Base-by-base conservation (phyloP, 2,797 vertebrate species). In the Premnoplex brunnescens region DNA sequence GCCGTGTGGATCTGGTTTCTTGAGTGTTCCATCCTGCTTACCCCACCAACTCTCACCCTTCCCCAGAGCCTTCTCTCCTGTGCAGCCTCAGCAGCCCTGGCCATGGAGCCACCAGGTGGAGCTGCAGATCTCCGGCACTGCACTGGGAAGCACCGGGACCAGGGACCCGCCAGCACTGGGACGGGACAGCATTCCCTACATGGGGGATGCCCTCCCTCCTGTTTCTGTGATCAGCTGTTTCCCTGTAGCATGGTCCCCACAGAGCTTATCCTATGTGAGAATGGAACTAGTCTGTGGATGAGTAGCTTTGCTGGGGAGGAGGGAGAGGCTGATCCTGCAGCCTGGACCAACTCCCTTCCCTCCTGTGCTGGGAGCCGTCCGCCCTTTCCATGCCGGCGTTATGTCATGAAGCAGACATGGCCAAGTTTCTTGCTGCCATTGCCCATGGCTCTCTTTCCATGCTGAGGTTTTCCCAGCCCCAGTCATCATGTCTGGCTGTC, bases 401-500 rank as follows among this genome's bases (percentile, higher is more conserved):
- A 72, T 39, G 73, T 78, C 88, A 86, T 9, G 73, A 78, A 60
- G 79, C 23, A 56, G 55, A 64, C 6, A 21, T 0, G 24, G 89
- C 89, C 89, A 75, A 90, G 20, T 72, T 89, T 86, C 54, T 58
- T 60, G 36, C 69, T 89, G 75, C 68, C 27, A 3, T 68, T 80
- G 76, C 82, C 89, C 6, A 0, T 13, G 77, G 82, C 23, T 26
- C 46, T 91, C 27, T 88, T 91, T 90, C 85, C 76, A 28, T 59
- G 73, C 82, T 90, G 91, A 90, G 73, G 69, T 92, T 93, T 96
- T 91, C 89, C 82, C 79, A 91, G 60, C 56, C 62, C 41, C 49
- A 78, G 41, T 77, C 66, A 46, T 55, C 36, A 9, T 5, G 62
- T 80, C 82, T 91, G 79, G 52, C 60, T 69, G 56, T 15, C 72